phyloP scores from a whole-genome alignment of 1,140 invertebrate genomes.

The Diuraphis noxia region DNA sequence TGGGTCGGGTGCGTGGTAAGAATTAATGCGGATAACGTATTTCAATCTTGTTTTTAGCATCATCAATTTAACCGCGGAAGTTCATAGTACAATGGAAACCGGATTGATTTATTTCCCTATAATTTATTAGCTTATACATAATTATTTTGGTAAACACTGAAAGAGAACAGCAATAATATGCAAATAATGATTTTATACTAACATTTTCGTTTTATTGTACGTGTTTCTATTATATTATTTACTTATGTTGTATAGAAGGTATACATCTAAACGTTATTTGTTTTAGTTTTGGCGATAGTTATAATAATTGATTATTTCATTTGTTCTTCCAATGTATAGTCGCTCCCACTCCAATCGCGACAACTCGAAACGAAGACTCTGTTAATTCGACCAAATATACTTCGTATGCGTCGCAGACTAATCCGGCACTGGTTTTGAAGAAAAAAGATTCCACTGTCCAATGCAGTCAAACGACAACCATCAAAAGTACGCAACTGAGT shows the following conservation, averaged over 20 bases:
- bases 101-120: conserved; percentile 11
- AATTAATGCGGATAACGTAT: neutral
- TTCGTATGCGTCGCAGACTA: neutral
- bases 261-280: neutral
- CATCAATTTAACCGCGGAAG: conserved; percentile 16
- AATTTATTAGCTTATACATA: neutral
- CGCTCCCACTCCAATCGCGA: conserved; percentile 42
- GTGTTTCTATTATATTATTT: neutral
- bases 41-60: conserved; percentile 17
- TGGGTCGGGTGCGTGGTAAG: neutral
- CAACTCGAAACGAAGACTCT: conserved; percentile 31
- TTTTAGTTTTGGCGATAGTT: neutral
- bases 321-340: conserved; percentile 13
- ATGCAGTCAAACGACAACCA: conserved; percentile 36
- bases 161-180: neutral
- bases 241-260: neutral
- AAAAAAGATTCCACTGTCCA: conserved; percentile 30
- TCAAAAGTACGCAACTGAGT: conserved; percentile 25
- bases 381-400: conserved; percentile 5
- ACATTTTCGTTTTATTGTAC: neutral
- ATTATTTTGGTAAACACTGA: conserved; percentile 13
- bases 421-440: neutral
- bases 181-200: neutral
- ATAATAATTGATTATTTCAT: neutral
- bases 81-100: neutral